These are phyloP conservation scores for Brachionus angularis DNA, from an alignment of 1,140 invertebrate species.

Conservation along the genomic window DNA sequence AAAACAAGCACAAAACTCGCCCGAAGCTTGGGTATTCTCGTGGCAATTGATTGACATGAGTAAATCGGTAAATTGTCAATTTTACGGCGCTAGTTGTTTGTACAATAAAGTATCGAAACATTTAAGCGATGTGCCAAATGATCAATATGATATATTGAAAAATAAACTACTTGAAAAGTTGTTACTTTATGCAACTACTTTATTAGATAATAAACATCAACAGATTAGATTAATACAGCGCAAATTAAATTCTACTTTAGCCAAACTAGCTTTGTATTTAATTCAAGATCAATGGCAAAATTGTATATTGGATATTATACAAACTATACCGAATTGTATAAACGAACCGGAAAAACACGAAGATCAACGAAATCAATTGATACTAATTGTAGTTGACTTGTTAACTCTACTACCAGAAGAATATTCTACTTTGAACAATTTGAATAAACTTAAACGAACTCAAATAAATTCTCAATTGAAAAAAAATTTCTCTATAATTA, in stretches of 20 bases:
- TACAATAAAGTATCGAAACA: constrained; percentile 43
- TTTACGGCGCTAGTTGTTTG: constrained; percentile 36
- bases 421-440: constrained; percentile 1
- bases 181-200: constrained; percentile 16
- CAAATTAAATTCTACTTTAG: constrained; percentile 29
- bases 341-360: constrained; percentile 29
- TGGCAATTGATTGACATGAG: constrained; percentile 35
- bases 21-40: constrained; percentile 24
- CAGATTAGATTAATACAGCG: constrained; percentile 24
- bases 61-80: constrained; percentile 40
- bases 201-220: constrained; percentile 23
- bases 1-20: constrained; percentile 21
- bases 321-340: constrained; percentile 26
- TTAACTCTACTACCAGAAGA: constrained; percentile 37
- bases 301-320: constrained; percentile 29
- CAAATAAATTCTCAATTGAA: constrained; percentile 39
- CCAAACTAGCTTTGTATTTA: constrained; percentile 35
- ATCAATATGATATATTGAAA: constrained; percentile 32
- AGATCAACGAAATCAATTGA: constrained; percentile 35
- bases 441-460: constrained; percentile 34
- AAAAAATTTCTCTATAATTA: constrained; percentile 22
- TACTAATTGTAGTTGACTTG: constrained; percentile 28
- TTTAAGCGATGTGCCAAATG: constrained; percentile 28
- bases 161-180: constrained; percentile 38
- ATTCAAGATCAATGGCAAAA: constrained; percentile 42